Conservation (phyloP, 2,797 vertebrate genomes). For the Thamnophis elegans region DNA sequence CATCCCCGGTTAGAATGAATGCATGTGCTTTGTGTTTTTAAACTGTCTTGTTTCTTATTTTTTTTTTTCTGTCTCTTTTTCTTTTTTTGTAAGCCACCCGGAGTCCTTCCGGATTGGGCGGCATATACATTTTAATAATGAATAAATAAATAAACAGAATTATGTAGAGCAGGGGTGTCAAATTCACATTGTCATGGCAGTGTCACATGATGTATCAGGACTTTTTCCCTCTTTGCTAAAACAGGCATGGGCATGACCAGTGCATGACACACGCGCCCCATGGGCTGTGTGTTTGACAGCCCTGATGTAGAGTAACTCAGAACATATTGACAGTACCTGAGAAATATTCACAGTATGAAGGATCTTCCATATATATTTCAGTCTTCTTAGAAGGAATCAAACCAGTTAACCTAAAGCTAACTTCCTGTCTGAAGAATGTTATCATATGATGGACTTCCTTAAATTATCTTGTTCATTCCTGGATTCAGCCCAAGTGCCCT, state of each 20-base stretch:
- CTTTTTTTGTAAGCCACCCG: too few relatives aligned
- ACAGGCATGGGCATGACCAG: too few relatives aligned
- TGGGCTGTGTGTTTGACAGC: too few relatives aligned
- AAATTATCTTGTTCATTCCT: neutral
- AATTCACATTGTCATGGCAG: too few relatives aligned
- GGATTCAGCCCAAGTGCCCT: neutral
- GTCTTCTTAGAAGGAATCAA: neutral
- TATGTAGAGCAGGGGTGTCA: neutral
- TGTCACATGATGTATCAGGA: too few relatives aligned
- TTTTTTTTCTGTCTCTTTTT: neutral
- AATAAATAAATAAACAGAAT: neutral
- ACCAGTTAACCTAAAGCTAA: neutral
- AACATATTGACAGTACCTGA: neutral
- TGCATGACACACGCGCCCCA: too few relatives aligned
- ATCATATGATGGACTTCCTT: neutral
- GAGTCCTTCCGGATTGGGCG: too few relatives aligned
- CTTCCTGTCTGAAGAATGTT: neutral
- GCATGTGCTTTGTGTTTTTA: too few relatives aligned
- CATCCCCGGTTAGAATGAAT: too few relatives aligned
- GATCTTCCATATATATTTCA: neutral
- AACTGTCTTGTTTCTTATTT: too few relatives aligned
- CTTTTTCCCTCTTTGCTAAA: too few relatives aligned
- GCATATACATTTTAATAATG: too few relatives aligned
- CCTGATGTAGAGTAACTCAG: neutral
- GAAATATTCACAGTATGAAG: neutral